These are phyloP conservation scores for Subacronicta megacephala DNA, from an alignment of 2,888 invertebrate species.

Conservation along the genomic window DNA sequence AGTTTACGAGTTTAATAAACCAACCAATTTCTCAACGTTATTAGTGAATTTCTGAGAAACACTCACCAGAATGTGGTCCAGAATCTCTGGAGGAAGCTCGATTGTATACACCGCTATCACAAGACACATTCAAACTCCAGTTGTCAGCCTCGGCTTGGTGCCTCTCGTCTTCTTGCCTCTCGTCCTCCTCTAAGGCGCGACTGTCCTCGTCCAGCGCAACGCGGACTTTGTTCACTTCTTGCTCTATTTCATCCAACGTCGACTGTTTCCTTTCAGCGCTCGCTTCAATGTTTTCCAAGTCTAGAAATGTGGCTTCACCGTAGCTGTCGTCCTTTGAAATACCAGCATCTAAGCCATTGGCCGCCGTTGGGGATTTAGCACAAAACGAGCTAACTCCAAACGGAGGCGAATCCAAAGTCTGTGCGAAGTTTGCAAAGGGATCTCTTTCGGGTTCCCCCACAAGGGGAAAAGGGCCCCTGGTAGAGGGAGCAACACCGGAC, in stretches of 20 bases:
- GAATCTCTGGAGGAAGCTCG: constrained; percentile 89
- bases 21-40: constrained; percentile 47
- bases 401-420: constrained; percentile 73
- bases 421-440: constrained; percentile 73
- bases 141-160: constrained; percentile 85
- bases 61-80: constrained; percentile 87
- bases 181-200: constrained; percentile 85
- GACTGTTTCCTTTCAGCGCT: constrained; percentile 77
- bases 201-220: constrained; percentile 86
- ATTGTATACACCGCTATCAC: constrained; percentile 90
- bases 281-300: constrained; percentile 79
- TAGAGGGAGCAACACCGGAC: constrained; percentile 81
- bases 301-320: constrained; percentile 85
- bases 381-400: constrained; percentile 71
- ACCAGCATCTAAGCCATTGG: constrained; percentile 70
- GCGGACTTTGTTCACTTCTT: constrained; percentile 86
- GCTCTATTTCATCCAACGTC: constrained; percentile 85
- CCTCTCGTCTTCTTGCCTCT: constrained; percentile 81
- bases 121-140: constrained; percentile 88
- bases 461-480: constrained; percentile 69
- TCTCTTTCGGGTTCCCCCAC: constrained; percentile 77
- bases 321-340: constrained; percentile 80
- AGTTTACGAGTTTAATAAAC: constrained; percentile 72
- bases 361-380: constrained; percentile 66
- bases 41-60: constrained; percentile 36